These are phyloP conservation scores for Emmelina monodactyla DNA, from an alignment of 2,888 invertebrate genomes.

Conservation along the genomic window DNA sequence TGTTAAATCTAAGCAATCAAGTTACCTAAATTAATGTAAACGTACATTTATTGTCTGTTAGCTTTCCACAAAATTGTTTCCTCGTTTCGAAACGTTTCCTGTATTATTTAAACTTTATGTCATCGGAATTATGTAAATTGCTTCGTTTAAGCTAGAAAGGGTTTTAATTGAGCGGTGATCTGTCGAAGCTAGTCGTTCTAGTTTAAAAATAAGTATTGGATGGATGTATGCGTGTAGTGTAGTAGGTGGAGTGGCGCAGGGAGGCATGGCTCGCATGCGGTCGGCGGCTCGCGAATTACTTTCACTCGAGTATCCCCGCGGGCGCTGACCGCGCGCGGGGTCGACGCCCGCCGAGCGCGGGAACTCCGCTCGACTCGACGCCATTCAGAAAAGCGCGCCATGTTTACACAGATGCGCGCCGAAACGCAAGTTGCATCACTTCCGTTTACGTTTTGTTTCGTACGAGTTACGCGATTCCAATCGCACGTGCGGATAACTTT, in stretches of 20 bases:
- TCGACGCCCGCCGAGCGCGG: slow-evolving; percentile 58
- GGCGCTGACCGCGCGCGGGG: slow-evolving; percentile 51
- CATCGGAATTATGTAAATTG: too few relatives aligned
- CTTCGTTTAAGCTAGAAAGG: too few relatives aligned
- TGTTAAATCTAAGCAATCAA: too few relatives aligned
- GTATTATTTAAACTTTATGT: too few relatives aligned
- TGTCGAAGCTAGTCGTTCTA: slow-evolving; percentile 4
- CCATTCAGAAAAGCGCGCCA: slow-evolving; percentile 62
- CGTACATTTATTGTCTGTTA: too few relatives aligned
- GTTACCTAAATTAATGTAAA: too few relatives aligned
- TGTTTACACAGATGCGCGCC: slow-evolving; percentile 65
- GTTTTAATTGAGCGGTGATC: too few relatives aligned
- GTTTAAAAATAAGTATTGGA: slow-evolving; percentile 20
- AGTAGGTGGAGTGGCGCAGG: slow-evolving; percentile 43
- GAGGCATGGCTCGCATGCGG: slow-evolving; percentile 50
- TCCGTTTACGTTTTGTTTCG: slow-evolving; percentile 58
- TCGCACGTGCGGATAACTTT: slow-evolving; percentile 1
- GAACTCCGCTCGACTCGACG: slow-evolving; percentile 42
- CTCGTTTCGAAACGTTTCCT: too few relatives aligned
- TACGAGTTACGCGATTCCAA: slow-evolving; percentile 24
- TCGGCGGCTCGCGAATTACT: slow-evolving; percentile 59
- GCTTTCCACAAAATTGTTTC: too few relatives aligned
- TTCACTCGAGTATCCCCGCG: slow-evolving; percentile 60
- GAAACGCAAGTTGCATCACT: slow-evolving; percentile 63
- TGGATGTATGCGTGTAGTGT: slow-evolving; percentile 19